Conservation (phyloP, 1,140 invertebrate genomes). For the Macrotrachela quadricornifera region DNA sequence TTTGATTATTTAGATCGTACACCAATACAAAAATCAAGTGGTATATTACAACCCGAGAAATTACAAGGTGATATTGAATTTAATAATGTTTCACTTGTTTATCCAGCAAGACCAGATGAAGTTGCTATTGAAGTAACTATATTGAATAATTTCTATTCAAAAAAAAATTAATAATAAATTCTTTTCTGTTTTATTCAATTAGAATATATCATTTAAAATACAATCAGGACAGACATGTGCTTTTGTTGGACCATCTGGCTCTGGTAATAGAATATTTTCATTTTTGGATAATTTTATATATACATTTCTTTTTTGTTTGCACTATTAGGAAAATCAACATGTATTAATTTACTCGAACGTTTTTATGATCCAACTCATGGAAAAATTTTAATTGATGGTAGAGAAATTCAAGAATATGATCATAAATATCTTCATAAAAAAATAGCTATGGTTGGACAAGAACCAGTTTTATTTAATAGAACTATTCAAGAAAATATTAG, state of each 20-base stretch:
- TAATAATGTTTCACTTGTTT: conserved; percentile 28
- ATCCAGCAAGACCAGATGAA: conserved; percentile 25
- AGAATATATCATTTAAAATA: conserved; percentile 24
- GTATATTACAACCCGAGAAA: conserved; percentile 10
- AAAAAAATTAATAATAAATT: no score
- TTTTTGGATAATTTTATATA: no score
- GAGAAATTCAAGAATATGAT: conserved; percentile 17
- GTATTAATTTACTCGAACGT: conserved; percentile 28
- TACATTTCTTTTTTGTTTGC: no score
- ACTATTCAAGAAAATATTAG: conserved; percentile 35
- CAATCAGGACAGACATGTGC: conserved; percentile 30
- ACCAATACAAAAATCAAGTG: conserved; percentile 14
- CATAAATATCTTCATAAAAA: conserved; percentile 1
- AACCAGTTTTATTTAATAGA: conserved; percentile 10
- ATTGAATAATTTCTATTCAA: no score
- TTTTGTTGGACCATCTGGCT: conserved; percentile 30
- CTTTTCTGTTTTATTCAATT: no score
- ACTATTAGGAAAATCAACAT: conserved; percentile 26
- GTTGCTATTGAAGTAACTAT: conserved; percentile 17
- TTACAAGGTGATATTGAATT: conserved; percentile 29
- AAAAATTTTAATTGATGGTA: conserved; percentile 24
- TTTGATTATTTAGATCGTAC: conserved; percentile 29
- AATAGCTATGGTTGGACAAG: conserved; percentile 3
- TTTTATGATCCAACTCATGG: conserved; percentile 28
- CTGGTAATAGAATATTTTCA: conserved; percentile 8